These are phyloP conservation scores for Drosophila heteroneura DNA, from an alignment of 2,888 invertebrate genomes.

Conservation along the genomic window DNA sequence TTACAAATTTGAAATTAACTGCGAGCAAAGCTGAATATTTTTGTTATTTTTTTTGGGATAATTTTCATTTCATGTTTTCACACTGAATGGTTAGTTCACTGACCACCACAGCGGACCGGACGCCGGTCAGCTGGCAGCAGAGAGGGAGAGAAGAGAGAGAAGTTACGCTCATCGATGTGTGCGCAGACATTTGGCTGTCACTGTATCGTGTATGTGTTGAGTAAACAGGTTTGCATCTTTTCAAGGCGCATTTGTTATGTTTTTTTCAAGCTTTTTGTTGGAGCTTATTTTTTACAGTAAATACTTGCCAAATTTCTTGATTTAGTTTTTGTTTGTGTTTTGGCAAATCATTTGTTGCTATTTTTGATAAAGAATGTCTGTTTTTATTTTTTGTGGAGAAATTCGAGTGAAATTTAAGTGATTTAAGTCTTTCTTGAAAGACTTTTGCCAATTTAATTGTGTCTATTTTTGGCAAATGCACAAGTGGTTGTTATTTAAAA, in stretches of 20 bases:
- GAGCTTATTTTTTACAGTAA: conserved; percentile 34
- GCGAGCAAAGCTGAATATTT: conserved; percentile 16
- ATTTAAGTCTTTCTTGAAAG: conserved; percentile 19
- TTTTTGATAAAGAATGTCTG: conserved; percentile 33
- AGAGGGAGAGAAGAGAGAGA: conserved; percentile 8
- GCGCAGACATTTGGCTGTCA: conserved; percentile 16
- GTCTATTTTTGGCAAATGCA: conserved; percentile 6
- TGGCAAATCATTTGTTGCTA: conserved; percentile 24
- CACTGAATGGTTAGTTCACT: conserved; percentile 59
- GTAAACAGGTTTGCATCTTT: conserved; percentile 62
- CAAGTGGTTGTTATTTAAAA: conserved; percentile 7
- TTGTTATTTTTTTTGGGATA: conserved; percentile 46
- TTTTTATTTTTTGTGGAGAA: conserved; percentile 16
- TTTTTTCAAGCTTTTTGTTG: conserved; percentile 49
- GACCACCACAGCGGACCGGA: conserved; percentile 55
- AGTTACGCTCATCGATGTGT: conserved; percentile 18
- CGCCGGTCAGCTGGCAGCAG: conserved; percentile 54
- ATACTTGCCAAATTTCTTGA: conserved; percentile 57
- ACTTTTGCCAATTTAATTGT: conserved; percentile 24
- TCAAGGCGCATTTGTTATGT: conserved; percentile 70
- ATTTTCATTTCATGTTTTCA: conserved; percentile 59
- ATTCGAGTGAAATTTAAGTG: conserved; percentile 44
- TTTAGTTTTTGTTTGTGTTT: conserved; percentile 33
- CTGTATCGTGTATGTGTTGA: conserved; percentile 9
- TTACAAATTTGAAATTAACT: conserved; percentile 51